Conservation (phyloP, 2,113 vertebrate species). For the Callipepla californica region DNA sequence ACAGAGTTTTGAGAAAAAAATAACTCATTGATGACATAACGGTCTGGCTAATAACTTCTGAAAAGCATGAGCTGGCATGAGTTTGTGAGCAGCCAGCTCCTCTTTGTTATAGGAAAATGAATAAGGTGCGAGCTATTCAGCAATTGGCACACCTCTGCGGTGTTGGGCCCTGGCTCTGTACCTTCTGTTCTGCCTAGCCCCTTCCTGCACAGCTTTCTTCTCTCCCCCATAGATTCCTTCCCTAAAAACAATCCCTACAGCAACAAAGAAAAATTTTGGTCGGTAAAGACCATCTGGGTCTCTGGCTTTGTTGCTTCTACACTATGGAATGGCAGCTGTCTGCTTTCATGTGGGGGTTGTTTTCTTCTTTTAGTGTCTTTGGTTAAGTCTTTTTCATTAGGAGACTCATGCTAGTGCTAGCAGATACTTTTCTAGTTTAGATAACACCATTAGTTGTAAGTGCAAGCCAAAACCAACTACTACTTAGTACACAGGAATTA, state of each 20-base stretch:
- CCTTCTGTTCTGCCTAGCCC: background rate
- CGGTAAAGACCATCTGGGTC: slow-evolving; percentile 37
- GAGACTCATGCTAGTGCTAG: background rate
- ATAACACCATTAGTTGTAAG: background rate
- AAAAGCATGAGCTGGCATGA: background rate
- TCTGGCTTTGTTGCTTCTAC: slow-evolving; percentile 42
- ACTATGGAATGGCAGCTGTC: background rate
- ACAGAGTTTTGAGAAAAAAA: background rate
- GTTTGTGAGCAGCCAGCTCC: background rate
- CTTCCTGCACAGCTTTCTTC: background rate
- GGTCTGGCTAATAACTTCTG: background rate
- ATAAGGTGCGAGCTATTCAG: background rate
- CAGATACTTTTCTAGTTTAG: background rate
- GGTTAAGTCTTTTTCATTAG: slow-evolving; percentile 24
- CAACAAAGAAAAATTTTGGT: slow-evolving; percentile 45
- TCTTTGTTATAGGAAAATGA: background rate
- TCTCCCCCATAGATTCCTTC: background rate
- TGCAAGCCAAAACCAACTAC: background rate
- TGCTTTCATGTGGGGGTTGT: background rate
- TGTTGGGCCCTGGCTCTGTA: background rate
- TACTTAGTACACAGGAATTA: background rate
- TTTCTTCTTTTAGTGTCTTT: background rate
- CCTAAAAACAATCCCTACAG: slow-evolving; percentile 34
- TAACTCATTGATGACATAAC: background rate
- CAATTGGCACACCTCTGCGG: background rate